phyloP scores from a whole-genome alignment of 2,113 vertebrate species.

The Alces alces region DNA sequence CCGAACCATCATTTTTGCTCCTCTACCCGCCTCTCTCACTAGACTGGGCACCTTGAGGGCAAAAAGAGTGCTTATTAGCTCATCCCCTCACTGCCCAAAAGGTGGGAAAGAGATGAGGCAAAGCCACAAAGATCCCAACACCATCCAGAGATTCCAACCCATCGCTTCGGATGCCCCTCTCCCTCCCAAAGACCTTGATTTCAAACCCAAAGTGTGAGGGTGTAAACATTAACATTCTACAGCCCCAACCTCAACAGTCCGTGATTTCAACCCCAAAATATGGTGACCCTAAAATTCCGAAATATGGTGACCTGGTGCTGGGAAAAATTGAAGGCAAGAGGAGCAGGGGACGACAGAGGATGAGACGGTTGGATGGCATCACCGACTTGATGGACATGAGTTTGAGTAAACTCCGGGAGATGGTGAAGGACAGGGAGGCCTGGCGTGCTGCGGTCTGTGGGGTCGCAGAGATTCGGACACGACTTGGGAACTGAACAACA shows the following conservation, averaged over 20 bases:
- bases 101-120: neutral
- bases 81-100: neutral
- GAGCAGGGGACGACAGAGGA: neutral
- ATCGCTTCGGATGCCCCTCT: rapidly evolving
- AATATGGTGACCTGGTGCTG: neutral
- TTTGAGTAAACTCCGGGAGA: neutral
- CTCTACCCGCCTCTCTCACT: neutral
- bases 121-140: neutral
- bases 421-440: neutral
- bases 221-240: neutral
- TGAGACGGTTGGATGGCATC: neutral
- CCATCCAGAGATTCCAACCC: neutral
- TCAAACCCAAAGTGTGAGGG: neutral
- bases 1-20: rapidly evolving
- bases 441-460: rapidly evolving
- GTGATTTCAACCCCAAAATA: neutral
- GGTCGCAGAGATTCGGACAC: neutral
- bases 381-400: neutral
- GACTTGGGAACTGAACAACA: neutral
- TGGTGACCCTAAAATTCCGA: neutral
- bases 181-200: neutral
- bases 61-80: neutral
- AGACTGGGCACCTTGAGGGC: neutral
- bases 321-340: neutral
- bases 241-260: neutral